Base-by-base conservation (phyloP, 2,113 vertebrate species). In the Chaenogobius annularis region DNA sequence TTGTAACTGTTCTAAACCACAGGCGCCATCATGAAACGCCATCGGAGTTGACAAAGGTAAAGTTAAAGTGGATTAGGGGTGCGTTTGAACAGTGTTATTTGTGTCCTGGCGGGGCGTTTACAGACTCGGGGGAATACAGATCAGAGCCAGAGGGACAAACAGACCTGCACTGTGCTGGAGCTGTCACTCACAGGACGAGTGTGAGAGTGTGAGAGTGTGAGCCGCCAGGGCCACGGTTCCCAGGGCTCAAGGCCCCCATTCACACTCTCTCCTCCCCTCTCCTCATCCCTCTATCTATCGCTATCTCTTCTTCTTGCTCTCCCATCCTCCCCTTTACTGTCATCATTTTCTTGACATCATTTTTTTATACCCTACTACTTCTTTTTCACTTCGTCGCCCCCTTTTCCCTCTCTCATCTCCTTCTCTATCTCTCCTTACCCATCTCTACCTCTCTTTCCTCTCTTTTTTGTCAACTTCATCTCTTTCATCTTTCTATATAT, bases 221-320 rank as follows among this genome's bases (percentile, higher is more conserved):
- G 59, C 66, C 71, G 76, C 73, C 71, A 43, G 64, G 77, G 66
- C 75, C 40, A 82, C 73, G 68, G 71, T 77, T 90, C 84, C 89
- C 88, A 85, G 83, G 86, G 73, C 77, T 93, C 88, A 94, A 92
- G 88, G 90, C 82, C 86, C 85, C 92, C 82, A 88, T 93, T 93
- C 89, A 94, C 78, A 63, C 13, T 2, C 55, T 6, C 81, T 85
- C 48, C 82, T 79, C 81, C 86, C 78, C 72, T 90, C 84, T 75
- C 19, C 17, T 3, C 50, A 17, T 7, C 17, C 17, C 19, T 19
- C 19, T 52, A 40, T 79, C 82, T 87, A 74, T 31, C 26, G 2
- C 26, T 69, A 5, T 90, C 84, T 75, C 47, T 19, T 14, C 15
- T 48, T 47, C 46, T 47, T 10, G 17, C 14, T 15, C 14, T 78